Percentiles rank a stretch among this genome's conserved stretches.
Conservation (phyloP, 2,113 vertebrate species). For the Apus apus region DNA sequence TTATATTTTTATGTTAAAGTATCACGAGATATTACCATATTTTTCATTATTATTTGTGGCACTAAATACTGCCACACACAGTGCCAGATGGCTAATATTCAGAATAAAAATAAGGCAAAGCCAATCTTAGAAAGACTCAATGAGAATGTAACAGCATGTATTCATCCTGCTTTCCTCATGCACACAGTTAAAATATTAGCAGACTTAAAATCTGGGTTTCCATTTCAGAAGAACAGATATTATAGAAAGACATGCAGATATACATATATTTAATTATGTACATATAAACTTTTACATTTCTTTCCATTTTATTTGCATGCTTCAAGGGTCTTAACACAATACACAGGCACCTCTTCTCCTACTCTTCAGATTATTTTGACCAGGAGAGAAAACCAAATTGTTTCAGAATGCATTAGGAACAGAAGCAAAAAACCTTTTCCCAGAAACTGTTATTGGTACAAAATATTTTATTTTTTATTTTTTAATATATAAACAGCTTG, state of each 20-base stretch:
- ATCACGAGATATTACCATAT: slow-evolving; percentile 52
- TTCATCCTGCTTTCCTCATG: slow-evolving; percentile 31
- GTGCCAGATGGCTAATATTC: slow-evolving; percentile 65
- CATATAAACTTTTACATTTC: background rate
- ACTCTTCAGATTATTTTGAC: background rate
- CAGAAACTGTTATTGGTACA: slow-evolving; percentile 64
- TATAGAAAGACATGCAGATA: background rate
- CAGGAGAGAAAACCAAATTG: background rate
- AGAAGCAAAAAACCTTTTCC: slow-evolving; percentile 40
- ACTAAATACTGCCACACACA: slow-evolving; percentile 49
- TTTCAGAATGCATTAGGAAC: slow-evolving; percentile 30
- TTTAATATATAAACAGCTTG: slow-evolving; percentile 76
- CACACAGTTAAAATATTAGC: slow-evolving; percentile 55
- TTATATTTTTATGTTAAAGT: slow-evolving; percentile 58
- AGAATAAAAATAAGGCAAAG: slow-evolving; percentile 65
- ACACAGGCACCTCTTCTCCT: background rate
- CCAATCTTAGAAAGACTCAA: slow-evolving; percentile 49
- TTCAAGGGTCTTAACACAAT: background rate
- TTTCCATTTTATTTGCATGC: background rate
- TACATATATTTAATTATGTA: background rate
- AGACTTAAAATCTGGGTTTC: slow-evolving; percentile 40
- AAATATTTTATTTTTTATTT: slow-evolving; percentile 24
- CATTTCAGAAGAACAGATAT: background rate
- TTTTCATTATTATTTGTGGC: slow-evolving; percentile 66
- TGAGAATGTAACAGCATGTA: slow-evolving; percentile 42